A percentile compares a stretch with the other conserved stretches of the same genome.
These are phyloP conservation scores for Bubalus kerabau DNA, from an alignment of 2,113 vertebrate genomes.

Conservation along the genomic window DNA sequence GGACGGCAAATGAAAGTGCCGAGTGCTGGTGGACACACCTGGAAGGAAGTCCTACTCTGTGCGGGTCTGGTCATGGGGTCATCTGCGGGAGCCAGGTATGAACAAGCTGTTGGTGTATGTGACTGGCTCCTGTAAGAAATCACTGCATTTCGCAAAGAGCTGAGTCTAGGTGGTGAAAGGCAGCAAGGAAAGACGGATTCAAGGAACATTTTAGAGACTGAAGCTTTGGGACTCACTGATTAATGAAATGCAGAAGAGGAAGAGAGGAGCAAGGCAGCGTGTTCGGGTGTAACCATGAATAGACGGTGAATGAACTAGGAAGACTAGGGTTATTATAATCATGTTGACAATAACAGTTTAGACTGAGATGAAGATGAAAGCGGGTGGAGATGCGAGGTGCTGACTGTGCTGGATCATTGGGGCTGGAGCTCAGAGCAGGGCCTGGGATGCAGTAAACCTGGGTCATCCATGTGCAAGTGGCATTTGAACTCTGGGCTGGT, in stretches of 20 bases:
- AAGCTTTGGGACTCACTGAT: not conserved
- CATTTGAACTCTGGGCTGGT: not conserved
- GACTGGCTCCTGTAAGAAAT: not conserved
- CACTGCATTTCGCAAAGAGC: not conserved
- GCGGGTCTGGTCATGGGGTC: not conserved
- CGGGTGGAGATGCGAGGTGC: not conserved
- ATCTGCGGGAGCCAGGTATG: not conserved
- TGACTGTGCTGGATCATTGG: not conserved
- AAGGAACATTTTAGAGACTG: not conserved
- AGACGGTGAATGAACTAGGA: not conserved
- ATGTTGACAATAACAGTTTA: not conserved
- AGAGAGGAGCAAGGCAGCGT: not conserved
- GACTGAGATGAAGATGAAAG: not conserved
- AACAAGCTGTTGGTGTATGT: rapidly evolving
- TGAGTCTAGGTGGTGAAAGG: not conserved
- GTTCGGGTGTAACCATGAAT: rapidly evolving
- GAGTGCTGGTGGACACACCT: rapidly evolving
- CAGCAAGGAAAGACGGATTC: rapidly evolving
- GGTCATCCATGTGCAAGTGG: rapidly evolving
- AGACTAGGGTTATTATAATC: not conserved
- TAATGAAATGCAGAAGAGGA: no score
- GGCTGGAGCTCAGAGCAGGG: not conserved
- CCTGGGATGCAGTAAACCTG: no score
- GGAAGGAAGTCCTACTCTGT: not conserved
- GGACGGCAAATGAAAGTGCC: rapidly evolving